A percentile compares a stretch with the other conserved stretches of the same genome.
Evolutionary conservation across 2,113 vertebrate genomes (phyloP).

Genomic region (Alexandromys fortis): DNA sequence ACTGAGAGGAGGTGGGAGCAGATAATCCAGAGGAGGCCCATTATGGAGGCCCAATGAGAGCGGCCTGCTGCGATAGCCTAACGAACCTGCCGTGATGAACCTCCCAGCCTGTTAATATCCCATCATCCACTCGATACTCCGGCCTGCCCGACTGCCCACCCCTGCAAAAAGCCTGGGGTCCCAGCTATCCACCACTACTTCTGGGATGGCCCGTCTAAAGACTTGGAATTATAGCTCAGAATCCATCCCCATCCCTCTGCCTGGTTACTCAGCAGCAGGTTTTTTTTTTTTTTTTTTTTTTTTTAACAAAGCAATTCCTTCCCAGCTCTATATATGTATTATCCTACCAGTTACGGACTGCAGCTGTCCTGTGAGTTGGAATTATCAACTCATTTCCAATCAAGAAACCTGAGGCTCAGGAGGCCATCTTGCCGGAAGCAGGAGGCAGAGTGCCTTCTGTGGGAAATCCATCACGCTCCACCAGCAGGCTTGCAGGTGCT

Average conservation of each 20-base stretch:
- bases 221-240: background rate
- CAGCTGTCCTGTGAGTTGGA: background rate
- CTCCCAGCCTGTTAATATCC: conserved; percentile 32
- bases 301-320: background rate
- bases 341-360: background rate
- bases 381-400: conserved; percentile 15
- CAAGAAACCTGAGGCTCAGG: background rate
- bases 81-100: conserved; percentile 61
- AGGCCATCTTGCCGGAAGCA: background rate
- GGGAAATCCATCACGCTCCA: background rate
- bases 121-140: background rate
- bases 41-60: conserved; percentile 89
- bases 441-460: background rate
- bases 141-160: background rate
- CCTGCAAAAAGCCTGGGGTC: background rate
- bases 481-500: too few relatives aligned
- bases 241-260: background rate
- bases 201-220: background rate
- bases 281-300: background rate
- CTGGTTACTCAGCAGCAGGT: background rate
- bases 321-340: background rate
- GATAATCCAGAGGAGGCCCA: conserved; percentile 92
- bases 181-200: background rate
- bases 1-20: conserved; percentile 86
- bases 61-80: conserved; percentile 54